Conservation (phyloP, 1,140 invertebrate species). For the Philotrypesis tridentata region DNA sequence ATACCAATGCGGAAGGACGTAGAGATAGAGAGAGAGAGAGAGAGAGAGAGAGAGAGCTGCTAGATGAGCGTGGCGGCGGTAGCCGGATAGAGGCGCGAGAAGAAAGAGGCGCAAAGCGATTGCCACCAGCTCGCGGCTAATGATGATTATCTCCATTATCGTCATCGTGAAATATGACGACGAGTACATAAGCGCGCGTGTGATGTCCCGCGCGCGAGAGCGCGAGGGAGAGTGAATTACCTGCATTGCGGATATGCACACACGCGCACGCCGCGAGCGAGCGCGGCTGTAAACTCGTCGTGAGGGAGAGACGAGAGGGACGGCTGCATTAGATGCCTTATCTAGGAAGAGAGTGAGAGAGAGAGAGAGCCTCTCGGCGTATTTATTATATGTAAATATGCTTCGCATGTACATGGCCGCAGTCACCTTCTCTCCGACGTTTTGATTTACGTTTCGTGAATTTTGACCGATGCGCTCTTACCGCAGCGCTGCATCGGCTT, state of each 20-base stretch:
- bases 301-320: neutral
- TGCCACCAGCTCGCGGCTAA: conserved; percentile 35
- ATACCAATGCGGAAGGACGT: conserved; percentile 4
- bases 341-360: neutral
- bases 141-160: conserved; percentile 39
- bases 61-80: neutral
- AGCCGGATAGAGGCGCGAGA: neutral
- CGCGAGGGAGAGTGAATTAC: neutral
- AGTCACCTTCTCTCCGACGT: neutral
- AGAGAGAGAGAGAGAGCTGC: no score
- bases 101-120: conserved; percentile 11
- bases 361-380: neutral
- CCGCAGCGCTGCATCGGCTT: neutral
- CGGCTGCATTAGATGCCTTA: conserved; percentile 10
- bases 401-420: neutral
- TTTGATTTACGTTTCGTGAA: conserved; percentile 12
- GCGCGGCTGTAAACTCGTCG: neutral
- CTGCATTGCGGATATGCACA: neutral
- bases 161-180: conserved; percentile 33
- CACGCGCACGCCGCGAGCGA: no score
- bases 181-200: neutral
- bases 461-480: neutral
- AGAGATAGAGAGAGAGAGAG: no score
- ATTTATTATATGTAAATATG: conserved; percentile 11
- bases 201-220: neutral